Evolutionary conservation across 1,140 invertebrate species (phyloP).

Genomic region (Dryas iulia): DNA sequence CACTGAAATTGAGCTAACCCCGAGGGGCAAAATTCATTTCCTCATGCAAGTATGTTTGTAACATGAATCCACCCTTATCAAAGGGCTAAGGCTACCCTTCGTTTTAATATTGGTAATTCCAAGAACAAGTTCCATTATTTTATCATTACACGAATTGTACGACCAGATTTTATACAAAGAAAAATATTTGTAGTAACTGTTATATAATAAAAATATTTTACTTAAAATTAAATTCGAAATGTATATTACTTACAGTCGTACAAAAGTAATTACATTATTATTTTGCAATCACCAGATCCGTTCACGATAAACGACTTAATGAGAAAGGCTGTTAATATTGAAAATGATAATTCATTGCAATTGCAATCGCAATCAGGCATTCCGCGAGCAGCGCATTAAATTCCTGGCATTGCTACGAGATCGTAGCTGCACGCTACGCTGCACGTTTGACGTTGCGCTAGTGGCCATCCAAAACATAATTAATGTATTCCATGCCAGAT

Average conservation of each 20-base stretch:
- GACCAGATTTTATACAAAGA: no score
- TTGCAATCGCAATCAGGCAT: neutral
- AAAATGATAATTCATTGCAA: neutral
- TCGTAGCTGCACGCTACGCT: constrained; percentile 4
- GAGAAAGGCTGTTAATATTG: neutral
- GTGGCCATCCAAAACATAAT: neutral
- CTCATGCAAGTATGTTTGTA: neutral
- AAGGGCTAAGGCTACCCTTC: neutral
- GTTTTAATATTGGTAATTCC: neutral
- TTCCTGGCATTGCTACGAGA: constrained; percentile 3
- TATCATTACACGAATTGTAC: neutral
- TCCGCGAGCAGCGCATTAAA: neutral
- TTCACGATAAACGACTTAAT: neutral
- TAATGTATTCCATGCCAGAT: no score
- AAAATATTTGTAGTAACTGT: no score
- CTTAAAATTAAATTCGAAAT: neutral
- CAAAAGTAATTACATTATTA: neutral
- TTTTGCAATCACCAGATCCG: neutral
- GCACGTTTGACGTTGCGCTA: neutral
- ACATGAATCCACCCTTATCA: neutral
- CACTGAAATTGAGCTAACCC: neutral
- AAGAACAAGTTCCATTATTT: neutral
- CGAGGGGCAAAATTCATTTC: neutral
- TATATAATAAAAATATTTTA: neutral
- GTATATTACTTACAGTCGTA: neutral